Base-by-base conservation (phyloP, 1,140 invertebrate species). In the Telenomus remus region DNA sequence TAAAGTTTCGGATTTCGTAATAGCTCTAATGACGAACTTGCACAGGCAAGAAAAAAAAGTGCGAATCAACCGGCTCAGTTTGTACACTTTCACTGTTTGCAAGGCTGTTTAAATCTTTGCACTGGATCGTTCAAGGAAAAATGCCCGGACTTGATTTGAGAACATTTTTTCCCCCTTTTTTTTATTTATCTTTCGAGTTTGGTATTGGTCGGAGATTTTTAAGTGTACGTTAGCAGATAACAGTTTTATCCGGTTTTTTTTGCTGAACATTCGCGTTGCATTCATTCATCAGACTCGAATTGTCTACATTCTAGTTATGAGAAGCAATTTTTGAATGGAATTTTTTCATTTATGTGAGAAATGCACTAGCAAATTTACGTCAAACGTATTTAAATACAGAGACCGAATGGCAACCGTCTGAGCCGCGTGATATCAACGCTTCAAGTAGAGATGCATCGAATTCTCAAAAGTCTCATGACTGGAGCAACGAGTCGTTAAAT, bases 391-490 rank as follows among this genome's bases (percentile, higher is more conserved):
- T 70, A 61, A 55, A 61, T 61, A 70, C 51, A 43, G 56, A 2
- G 37, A 39, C 49, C 10, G 27, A 27, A 37, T 51, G 13, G 35
- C 19, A 16, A 14, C 34, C 5, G 43, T 13, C 33, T 59, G 35
- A 70, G 42, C 42, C 46, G n/a, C n/a, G 9, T 16, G 64, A 51
- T 50, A 69, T 60, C 50, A 60, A 48, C 65, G 13, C 43, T 12
- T 42, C 49, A 27, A 19, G n/a, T 16, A 46, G 47, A 53, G 55
- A 56, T 19, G 56, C 65, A 69, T 69, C 60, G 49, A 69, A 69
- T 69, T 60, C 65, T 69, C 65, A 43, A 69, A 69, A 69, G 65
- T 60, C 65, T 56, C 60, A 55, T 69, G 60, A 60, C 65, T 49
- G 65, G n/a, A 35, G 43, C 56, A 34, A 56, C 43, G 51, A 69